Base-by-base conservation (phyloP, 2,797 vertebrate genomes). In the Hyperoplus lanceolatus region DNA sequence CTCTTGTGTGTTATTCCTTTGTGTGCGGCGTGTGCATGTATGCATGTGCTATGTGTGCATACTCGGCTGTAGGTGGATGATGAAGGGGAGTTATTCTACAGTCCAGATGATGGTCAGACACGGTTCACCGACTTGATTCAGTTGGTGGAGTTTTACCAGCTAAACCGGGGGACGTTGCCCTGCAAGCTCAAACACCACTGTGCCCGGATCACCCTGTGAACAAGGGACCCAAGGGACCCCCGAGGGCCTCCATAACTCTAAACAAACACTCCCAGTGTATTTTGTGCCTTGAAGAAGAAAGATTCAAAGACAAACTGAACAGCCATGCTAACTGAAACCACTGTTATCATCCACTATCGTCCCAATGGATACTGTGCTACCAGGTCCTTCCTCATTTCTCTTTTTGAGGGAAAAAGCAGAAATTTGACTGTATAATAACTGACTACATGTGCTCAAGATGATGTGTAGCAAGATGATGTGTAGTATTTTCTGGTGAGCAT, bases 131-230 rank as follows among this genome's bases (percentile, higher is more conserved):
- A 99, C 95, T 96, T 99, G 87, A 97, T 98, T 86, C 98, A 99
- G 92, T 92, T 99, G 86, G 98, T 99, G 92, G 97, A 99, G 89
- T 99, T 99, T 90, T 97, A 99, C 91, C 98, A 98, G 80, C 95
- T 99, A 73, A 99, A 99, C 94, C 97, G 96, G 77, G 97, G 97
- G 10, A 94, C 97, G 66, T 94, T 99, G 87, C 98, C 98, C 85
- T 98, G 97, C 95, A 98, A 96, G 88, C 96, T 99, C 83, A 99
- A 97, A 92, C 97, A 99, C 93, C 97, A 97, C 87, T 99, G 98
- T 87, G 90, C 96, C 82, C 93, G 93, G 85, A 96, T 97, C 91
- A 90, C 96, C 89, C 94, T 99, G 92, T 99, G 96, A 96, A 87
- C 82, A 83, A 85, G 87, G 60, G 75, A 64, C 67, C 76, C 80